Conservation (phyloP, 2,113 vertebrate genomes). For the Crotalus helleri region DNA sequence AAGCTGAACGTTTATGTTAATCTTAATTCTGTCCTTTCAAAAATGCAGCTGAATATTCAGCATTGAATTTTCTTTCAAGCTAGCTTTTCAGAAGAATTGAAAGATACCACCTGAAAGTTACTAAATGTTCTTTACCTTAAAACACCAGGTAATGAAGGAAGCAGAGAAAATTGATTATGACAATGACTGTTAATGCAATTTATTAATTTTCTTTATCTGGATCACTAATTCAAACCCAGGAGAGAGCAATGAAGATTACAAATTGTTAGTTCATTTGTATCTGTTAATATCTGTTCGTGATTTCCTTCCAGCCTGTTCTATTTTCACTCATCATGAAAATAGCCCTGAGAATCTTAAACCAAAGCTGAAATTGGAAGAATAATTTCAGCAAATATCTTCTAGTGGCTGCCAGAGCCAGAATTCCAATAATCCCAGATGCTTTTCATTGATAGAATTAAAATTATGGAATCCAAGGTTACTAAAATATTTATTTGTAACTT, state of each 20-base stretch:
- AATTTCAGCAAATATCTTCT: not conserved
- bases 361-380: not conserved
- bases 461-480: constrained; percentile 11
- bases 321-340: not conserved
- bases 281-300: not conserved
- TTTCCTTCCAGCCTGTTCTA: not conserved
- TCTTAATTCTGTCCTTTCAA: not conserved
- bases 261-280: not conserved
- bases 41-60: not conserved
- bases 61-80: not conserved
- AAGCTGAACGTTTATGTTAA: not conserved
- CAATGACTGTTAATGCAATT: not conserved
- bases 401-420: not conserved
- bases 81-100: not conserved
- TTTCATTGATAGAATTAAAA: not conserved
- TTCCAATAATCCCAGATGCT: not conserved
- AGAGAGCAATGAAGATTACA: not conserved
- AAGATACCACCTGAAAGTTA: not conserved
- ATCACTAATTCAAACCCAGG: constrained; percentile 7
- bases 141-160: not conserved
- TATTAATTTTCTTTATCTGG: not conserved
- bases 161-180: not conserved
- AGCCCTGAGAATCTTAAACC: not conserved
- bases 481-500: constrained; percentile 16
- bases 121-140: not conserved